Evolutionary conservation across 2,797 vertebrate species (phyloP).

Genomic region (Knipowitschia caucasica): DNA sequence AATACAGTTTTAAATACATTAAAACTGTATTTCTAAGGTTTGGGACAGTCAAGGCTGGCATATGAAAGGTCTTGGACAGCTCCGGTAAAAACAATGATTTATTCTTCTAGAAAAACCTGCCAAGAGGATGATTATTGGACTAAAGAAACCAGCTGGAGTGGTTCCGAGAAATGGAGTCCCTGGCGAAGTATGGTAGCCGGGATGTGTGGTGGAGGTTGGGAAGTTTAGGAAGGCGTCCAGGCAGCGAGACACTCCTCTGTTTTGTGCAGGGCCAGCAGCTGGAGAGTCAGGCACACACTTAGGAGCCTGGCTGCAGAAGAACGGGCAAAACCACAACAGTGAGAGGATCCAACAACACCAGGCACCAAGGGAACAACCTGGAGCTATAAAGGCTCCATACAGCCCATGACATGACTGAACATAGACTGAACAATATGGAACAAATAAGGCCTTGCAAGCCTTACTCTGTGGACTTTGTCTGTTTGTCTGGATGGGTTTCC

Average conservation of each 20-base stretch:
- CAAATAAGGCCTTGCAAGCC: too few relatives aligned
- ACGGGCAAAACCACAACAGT: constrained; percentile 36
- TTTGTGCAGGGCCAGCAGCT: constrained; percentile 31
- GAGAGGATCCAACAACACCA: constrained; percentile 30
- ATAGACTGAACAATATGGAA: background rate
- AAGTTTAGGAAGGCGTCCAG: constrained; percentile 34
- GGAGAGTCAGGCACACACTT: constrained; percentile 35
- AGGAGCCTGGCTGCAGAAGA: constrained; percentile 37
- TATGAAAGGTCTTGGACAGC: constrained; percentile 23
- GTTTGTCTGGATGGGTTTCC: too few relatives aligned
- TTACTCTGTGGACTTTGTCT: too few relatives aligned
- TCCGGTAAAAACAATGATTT: constrained; percentile 33
- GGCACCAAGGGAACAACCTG: constrained; percentile 21
- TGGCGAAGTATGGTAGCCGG: constrained; percentile 33
- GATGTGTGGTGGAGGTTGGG: constrained; percentile 21
- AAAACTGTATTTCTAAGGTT: constrained; percentile 8
- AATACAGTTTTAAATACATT: constrained; percentile 2
- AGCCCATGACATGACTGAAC: background rate
- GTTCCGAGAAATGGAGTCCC: constrained; percentile 30
- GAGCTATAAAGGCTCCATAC: constrained; percentile 5
- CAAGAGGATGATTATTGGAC: constrained; percentile 50
- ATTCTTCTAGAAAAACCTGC: constrained; percentile 18
- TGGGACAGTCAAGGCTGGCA: constrained; percentile 22
- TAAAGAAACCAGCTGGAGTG: constrained; percentile 35
- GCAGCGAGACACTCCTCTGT: constrained; percentile 25